Evolutionary conservation across 1,140 invertebrate genomes (phyloP), one percentile per base, ranked within the genome.

Genomic region (Sycobia sp.): DNA sequence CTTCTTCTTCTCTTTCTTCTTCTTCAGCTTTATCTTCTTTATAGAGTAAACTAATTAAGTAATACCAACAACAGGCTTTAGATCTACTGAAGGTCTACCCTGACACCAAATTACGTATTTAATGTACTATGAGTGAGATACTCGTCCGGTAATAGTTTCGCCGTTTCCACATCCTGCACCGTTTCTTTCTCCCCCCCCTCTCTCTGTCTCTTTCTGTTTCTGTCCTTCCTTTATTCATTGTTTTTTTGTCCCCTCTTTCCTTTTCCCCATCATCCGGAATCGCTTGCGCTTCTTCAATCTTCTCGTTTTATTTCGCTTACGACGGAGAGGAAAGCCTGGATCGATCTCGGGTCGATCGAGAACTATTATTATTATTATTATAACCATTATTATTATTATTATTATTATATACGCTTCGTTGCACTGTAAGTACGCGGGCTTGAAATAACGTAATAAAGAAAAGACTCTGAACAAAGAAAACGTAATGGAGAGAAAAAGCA

Each of bases 91-190:
- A 82, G 71, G 80, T 82, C 81, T 83, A 83, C 81, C 81, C 81
- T 83, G 81, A 83, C 81, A 83, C 77, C 78, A 82, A 82, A 82
- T 83, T 83, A 83, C 81, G 81, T 83, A 83, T 83, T 82, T 82
- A 80, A 81, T 82, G 79, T 81, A 82, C 79, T 81, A 79, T 80
- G 77, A 81, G 79, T 80, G 73, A 77, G 75, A 76, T 82, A 81
- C 79, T 82, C 79, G 73, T 81, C 77, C 75, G 74, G 78, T 76
- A 67, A 47, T 67, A 67, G 53, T 59, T 67, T 67, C 56, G 46
- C 38, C 50, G 62, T 66, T 54, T 46, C 46, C 67, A 69, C 63
- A 55, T 23, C 39, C 36, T 59, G 29, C 41, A 59, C 49, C 49
- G 47, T 66, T 58, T 44, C 51, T 47, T 39, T 23, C 29, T 32